Base-by-base conservation (phyloP, 2,113 vertebrate species). In the Lamprotornis superbus region DNA sequence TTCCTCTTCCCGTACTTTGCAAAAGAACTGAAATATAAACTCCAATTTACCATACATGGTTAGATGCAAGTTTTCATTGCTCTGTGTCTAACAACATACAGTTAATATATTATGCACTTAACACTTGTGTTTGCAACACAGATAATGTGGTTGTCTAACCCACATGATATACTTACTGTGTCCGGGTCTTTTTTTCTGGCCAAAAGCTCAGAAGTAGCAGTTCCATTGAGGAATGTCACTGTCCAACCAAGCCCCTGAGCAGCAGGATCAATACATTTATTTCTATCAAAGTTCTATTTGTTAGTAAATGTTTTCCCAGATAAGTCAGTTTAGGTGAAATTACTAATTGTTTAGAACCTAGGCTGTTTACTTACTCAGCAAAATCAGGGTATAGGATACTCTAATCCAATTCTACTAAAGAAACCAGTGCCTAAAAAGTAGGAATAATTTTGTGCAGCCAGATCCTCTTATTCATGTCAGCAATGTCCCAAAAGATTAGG, bases 81-180 rank as follows among this genome's bases (percentile, higher is more conserved):
- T 87, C 44, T 70, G 4, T 75, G 24, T 81, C 90, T 92, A 88
- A 77, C 55, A 81, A 40, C 5, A 27, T 74, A 67, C 52, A 89
- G 79, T 94, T 86, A 89, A 90, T 90, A 80, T 40, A 86, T 90
- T 94, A 90, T n/a, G 42, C 64, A 81, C 55, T 88, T 74, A 94
- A 80, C 83, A 85, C 35, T 86, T 88, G 39, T n/a, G 53, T 77
- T 88, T 90, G 79, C 79, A 74, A 39, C 64, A 69, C 25, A 90
- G 49, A 71, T 70, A 84, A 69, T 1, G 0, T 13, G 74, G 37
- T n/a, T 93, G n/a, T 75, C 84, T 79, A 77, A 65, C 46, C n/a
- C 46, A 39, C 33, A 22, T 27, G 50, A 68, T 49, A 7, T 33
- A 79, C 13, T 87, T 73, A 42, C 59, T 42, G 18, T 24, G 24